A percentile compares a stretch with the other conserved stretches of the same genome.
phyloP scores from a whole-genome alignment of 2,888 invertebrate species.

The Pachydiplax longipennis region DNA sequence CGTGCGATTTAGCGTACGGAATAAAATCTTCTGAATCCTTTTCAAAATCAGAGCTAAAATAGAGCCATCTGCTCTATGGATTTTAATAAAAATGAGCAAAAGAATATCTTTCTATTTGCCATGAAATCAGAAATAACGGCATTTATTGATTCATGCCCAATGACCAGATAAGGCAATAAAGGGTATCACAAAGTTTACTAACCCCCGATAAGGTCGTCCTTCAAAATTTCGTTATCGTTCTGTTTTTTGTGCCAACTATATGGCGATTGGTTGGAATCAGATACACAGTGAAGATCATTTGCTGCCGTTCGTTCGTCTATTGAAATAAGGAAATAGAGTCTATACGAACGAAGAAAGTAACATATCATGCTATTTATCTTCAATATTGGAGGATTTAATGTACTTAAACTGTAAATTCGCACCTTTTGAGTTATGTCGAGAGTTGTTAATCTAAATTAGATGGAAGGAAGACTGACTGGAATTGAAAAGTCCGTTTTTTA shows the following conservation, averaged over 20 bases:
- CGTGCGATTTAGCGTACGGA: not conserved
- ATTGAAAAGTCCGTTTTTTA: too few relatives aligned
- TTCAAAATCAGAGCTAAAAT: not conserved
- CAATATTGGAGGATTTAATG: too few relatives aligned
- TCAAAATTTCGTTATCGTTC: constrained; percentile 35
- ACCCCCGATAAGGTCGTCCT: constrained; percentile 13
- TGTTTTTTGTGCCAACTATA: not conserved
- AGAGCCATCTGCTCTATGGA: constrained; percentile 5
- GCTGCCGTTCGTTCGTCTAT: too few relatives aligned
- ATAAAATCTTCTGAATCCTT: not conserved
- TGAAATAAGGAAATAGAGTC: too few relatives aligned
- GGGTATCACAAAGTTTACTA: not conserved
- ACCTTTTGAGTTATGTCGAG: too few relatives aligned
- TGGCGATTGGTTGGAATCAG: not conserved
- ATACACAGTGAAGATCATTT: too few relatives aligned
- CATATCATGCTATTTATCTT: too few relatives aligned
- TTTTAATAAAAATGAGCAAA: not conserved
- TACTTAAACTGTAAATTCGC: too few relatives aligned
- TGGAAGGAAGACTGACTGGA: too few relatives aligned
- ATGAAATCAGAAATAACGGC: not conserved
- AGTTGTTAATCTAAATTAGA: too few relatives aligned
- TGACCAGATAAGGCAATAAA: constrained; percentile 26
- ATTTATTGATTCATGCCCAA: not conserved
- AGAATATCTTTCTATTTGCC: not conserved
- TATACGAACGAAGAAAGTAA: too few relatives aligned